Evolutionary conservation across 2,888 invertebrate species (phyloP).

Genomic region (Sepiola atlantica): DNA sequence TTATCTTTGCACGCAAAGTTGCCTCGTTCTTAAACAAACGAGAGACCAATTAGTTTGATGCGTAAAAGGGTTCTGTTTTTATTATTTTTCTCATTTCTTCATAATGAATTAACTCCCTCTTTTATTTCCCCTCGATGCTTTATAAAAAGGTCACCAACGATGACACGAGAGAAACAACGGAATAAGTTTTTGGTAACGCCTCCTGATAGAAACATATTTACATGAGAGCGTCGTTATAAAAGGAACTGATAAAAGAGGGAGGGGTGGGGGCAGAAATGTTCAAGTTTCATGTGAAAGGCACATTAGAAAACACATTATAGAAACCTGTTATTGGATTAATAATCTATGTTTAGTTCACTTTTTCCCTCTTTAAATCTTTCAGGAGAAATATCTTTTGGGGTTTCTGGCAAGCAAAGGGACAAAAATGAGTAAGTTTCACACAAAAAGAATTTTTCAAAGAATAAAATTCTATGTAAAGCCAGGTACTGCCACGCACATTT

Average conservation of each 20-base stretch:
- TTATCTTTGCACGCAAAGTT: not conserved
- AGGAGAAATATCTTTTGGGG: not conserved
- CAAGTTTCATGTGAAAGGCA: constrained; percentile 32
- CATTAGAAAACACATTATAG: constrained; percentile 4
- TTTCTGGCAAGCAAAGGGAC: not conserved
- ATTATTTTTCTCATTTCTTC: not conserved
- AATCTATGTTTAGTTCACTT: not conserved
- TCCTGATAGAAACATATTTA: not conserved
- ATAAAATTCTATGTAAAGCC: not conserved
- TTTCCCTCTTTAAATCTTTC: not conserved
- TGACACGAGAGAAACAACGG: not conserved
- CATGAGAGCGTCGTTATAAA: not conserved
- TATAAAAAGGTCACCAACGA: not conserved
- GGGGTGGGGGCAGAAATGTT: not conserved
- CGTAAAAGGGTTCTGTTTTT: not conserved
- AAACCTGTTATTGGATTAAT: not conserved
- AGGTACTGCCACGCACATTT: not conserved
- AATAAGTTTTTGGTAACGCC: not conserved
- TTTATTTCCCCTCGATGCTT: not conserved
- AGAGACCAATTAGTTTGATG: not conserved
- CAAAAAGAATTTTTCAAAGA: not conserved
- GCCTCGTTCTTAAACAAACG: not conserved
- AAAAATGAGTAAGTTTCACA: not conserved
- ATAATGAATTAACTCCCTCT: not conserved
- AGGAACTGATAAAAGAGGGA: not conserved